Percentiles rank a stretch among this genome's conserved stretches.
Conservation (phyloP, 2,888 invertebrate species). For the Icerya purchasi region DNA sequence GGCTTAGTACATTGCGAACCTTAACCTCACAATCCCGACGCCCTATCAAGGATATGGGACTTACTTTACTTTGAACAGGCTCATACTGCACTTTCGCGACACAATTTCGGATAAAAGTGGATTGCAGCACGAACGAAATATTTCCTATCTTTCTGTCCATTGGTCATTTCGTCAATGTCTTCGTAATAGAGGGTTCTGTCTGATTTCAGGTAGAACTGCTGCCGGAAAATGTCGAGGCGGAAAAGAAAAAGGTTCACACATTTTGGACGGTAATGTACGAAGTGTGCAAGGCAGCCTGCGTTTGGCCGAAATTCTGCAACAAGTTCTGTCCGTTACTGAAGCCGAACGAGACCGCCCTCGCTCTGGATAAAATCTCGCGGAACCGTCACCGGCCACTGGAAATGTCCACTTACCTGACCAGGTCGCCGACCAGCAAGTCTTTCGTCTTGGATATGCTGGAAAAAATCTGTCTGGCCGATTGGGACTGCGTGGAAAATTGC, state of each 20-base stretch:
- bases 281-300: constrained; percentile 9
- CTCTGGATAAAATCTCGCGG: background rate
- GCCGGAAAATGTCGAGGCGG: constrained; percentile 1
- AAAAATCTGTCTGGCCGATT: constrained; percentile 6
- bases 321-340: constrained; percentile 6
- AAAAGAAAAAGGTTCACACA: constrained; percentile 5
- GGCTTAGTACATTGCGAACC: no score
- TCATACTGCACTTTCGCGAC: no score
- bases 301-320: constrained; percentile 9
- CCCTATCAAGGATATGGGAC: no score
- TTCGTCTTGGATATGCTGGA: background rate
- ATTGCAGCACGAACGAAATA: no score
- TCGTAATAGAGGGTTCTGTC: background rate
- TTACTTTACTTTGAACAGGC: no score
- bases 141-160: no score
- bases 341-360: background rate
- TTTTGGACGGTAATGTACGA: constrained; percentile 12
- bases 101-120: no score
- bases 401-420: background rate
- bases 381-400: background rate
- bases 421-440: background rate
- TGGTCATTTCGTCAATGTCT: background rate
- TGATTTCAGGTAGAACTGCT: constrained; percentile 8
- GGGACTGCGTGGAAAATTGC: constrained; percentile 5
- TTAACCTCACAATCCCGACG: no score